Conservation (phyloP, 2,797 vertebrate genomes). For the Rhinophrynus dorsalis region DNA sequence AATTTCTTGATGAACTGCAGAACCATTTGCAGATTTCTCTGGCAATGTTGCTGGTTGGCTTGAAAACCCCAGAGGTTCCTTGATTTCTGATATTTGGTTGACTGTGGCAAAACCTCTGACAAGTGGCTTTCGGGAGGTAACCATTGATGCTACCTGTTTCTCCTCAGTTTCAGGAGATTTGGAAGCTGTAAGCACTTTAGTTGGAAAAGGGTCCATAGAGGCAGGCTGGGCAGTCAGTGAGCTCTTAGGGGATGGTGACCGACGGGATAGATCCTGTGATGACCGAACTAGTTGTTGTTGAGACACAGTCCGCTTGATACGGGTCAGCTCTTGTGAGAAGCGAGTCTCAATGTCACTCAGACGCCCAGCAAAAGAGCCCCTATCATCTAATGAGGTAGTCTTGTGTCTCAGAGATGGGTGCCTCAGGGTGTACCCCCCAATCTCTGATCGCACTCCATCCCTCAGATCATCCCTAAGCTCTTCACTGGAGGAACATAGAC, state of each 20-base stretch:
- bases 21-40: conserved; percentile 35
- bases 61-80: conserved; percentile 53
- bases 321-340: conserved; percentile 90
- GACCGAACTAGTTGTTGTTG: conserved; percentile 88
- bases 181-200: conserved; percentile 58
- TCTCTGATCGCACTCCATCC: conserved; percentile 75
- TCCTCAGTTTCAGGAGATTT: conserved; percentile 53
- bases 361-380: conserved; percentile 81
- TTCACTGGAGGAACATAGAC: conserved; percentile 80
- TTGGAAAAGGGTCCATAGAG: conserved; percentile 41
- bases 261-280: conserved; percentile 74
- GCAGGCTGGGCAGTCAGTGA: conserved; percentile 50
- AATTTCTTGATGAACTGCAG: conserved; percentile 23
- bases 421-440: conserved; percentile 72
- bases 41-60: conserved; percentile 47
- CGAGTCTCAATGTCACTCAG: conserved; percentile 91
- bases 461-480: conserved; percentile 73
- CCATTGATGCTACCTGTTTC: conserved; percentile 49
- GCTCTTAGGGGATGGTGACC: conserved; percentile 67
- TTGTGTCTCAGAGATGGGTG: conserved; percentile 86
- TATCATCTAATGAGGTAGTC: conserved; percentile 90
- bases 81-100: conserved; percentile 56
- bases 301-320: conserved; percentile 89
- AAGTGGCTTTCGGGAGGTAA: conserved; percentile 47
- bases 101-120: conserved; percentile 44